Conservation (phyloP, 2,888 invertebrate species). For the Branchipolynoe longqiensis region DNA sequence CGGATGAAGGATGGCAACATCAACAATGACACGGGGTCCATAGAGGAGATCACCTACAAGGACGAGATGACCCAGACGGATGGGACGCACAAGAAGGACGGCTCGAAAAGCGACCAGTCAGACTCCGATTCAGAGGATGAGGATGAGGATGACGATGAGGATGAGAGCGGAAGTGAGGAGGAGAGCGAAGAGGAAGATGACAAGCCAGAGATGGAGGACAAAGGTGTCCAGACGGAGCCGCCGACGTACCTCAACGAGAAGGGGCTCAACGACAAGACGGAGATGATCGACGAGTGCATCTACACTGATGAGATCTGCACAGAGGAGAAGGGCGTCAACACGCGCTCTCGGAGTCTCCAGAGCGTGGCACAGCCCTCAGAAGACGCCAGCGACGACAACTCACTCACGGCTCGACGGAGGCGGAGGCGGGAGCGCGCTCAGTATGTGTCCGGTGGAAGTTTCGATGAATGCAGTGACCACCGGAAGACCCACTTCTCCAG, state of each 20-base stretch:
- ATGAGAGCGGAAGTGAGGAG: conserved; percentile 52
- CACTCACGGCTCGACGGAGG: conserved; percentile 64
- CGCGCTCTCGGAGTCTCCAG: conserved; percentile 71
- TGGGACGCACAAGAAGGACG: conserved; percentile 25
- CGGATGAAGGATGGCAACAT: conserved; percentile 44
- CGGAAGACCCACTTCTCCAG: conserved; percentile 52
- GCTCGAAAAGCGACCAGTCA: conserved; percentile 33
- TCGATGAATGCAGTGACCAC: conserved; percentile 54
- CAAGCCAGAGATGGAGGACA: conserved; percentile 50
- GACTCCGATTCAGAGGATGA: conserved; percentile 61
- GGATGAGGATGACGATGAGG: conserved; percentile 36
- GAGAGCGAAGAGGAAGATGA: conserved; percentile 69
- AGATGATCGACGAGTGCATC: conserved; percentile 65
- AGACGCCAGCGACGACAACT: conserved; percentile 55
- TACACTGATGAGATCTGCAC: conserved; percentile 69
- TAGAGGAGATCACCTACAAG: conserved; percentile 65
- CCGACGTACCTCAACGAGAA: background rate
- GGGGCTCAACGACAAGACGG: conserved; percentile 53
- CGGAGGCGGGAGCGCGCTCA: conserved; percentile 62
- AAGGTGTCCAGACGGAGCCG: conserved; percentile 65
- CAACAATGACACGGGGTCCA: conserved; percentile 52
- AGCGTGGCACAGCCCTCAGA: conserved; percentile 61
- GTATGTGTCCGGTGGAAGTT: conserved; percentile 57
- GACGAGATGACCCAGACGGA: conserved; percentile 69
- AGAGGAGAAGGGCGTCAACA: conserved; percentile 77